phyloP scores from a whole-genome alignment of 2,888 invertebrate species.

The Pyrochroa serraticornis region DNA sequence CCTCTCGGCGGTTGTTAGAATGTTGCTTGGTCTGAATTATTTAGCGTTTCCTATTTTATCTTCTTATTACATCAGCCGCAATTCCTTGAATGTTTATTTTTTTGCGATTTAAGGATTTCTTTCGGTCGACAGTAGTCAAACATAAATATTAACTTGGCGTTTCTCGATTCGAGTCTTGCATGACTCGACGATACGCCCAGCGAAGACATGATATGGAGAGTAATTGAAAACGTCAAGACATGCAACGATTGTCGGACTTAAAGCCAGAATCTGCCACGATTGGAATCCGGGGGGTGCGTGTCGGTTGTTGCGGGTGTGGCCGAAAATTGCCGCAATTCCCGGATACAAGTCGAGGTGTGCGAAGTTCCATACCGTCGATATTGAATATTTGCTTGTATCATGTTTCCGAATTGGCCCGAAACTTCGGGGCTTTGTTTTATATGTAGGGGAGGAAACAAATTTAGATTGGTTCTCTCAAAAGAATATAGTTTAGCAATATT shows the following conservation, averaged over 20 bases:
- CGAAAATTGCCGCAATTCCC: too few relatives aligned
- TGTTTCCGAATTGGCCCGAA: slow-evolving; percentile 43
- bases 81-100: slow-evolving; percentile 1
- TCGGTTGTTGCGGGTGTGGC: too few relatives aligned
- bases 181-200: too few relatives aligned
- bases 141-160: too few relatives aligned
- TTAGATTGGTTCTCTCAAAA: slow-evolving; percentile 49
- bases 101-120: background rate
- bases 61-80: slow-evolving; percentile 1
- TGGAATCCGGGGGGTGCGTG: too few relatives aligned
- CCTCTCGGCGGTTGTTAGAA: slow-evolving; percentile 18
- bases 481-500: slow-evolving; percentile 52
- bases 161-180: too few relatives aligned
- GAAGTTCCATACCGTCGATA: slow-evolving; percentile 22
- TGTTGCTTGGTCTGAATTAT: slow-evolving; percentile 16
- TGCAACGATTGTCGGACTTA: too few relatives aligned
- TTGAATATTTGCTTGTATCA: slow-evolving; percentile 47
- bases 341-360: slow-evolving; percentile 4
- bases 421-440: slow-evolving; percentile 46
- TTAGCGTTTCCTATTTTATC: slow-evolving; percentile 16
- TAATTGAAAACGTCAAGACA: too few relatives aligned
- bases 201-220: too few relatives aligned
- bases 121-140: too few relatives aligned
- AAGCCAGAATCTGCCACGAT: too few relatives aligned
- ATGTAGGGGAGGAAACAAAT: slow-evolving; percentile 46